These are phyloP conservation scores for Acanthopagrus latus DNA, from an alignment of 2,797 vertebrate species.

Conservation along the genomic window DNA sequence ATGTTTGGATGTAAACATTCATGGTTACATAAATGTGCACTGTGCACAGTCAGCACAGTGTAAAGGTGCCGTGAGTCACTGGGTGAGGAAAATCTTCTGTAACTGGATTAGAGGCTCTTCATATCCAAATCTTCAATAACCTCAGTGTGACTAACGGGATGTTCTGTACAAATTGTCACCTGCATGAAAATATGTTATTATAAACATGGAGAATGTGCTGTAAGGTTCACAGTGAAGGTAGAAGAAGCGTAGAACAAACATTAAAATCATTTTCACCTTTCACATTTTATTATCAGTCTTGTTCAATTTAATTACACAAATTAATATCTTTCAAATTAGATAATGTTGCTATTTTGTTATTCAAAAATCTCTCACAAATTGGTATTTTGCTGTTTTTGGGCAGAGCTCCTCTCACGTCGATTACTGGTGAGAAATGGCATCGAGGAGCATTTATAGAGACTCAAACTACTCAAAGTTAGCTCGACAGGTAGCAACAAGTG, in stretches of 20 bases:
- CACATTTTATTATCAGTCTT: neutral
- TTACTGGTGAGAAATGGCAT: neutral
- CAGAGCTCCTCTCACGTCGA: neutral
- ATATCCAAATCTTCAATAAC: constrained; percentile 32
- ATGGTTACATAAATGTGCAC: constrained; percentile 7
- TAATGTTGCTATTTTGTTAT: too few relatives aligned
- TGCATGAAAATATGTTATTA: constrained; percentile 1
- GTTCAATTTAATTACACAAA: neutral
- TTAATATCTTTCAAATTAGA: too few relatives aligned
- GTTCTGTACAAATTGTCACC: constrained; percentile 27
- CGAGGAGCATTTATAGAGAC: too few relatives aligned
- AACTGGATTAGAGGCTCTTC: constrained; percentile 67
- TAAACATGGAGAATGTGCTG: neutral
- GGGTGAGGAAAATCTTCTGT: constrained; percentile 48
- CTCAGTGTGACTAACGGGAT: constrained; percentile 52
- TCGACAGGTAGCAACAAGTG: too few relatives aligned
- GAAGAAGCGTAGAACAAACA: neutral
- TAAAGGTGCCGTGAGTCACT: constrained; percentile 54
- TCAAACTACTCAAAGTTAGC: too few relatives aligned
- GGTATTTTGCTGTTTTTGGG: too few relatives aligned
- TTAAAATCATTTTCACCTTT: neutral
- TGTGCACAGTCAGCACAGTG: constrained; percentile 43
- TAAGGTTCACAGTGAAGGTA: neutral
- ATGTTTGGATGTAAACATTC: neutral
- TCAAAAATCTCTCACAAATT: too few relatives aligned